Evolutionary conservation across 2,113 vertebrate species (phyloP).

Genomic region (Chelonoidis abingdonii): DNA sequence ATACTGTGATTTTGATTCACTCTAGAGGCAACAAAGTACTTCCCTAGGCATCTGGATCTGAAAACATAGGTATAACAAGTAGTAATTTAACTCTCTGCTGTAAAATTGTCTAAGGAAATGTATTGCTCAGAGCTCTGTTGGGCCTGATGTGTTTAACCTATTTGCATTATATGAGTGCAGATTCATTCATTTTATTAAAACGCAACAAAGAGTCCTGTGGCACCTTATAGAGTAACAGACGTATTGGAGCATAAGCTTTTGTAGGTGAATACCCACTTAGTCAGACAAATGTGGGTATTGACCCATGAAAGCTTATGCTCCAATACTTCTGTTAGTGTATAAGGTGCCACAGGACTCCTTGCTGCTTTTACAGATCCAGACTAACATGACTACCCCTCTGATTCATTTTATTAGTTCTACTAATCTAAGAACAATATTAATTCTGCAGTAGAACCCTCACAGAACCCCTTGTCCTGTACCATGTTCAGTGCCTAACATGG

Average conservation of each 20-base stretch:
- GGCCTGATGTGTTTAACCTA: neutral
- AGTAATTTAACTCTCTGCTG: neutral
- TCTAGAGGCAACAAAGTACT: neutral
- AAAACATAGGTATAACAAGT: conserved; percentile 14
- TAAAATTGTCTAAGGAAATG: neutral
- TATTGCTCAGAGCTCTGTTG: neutral
- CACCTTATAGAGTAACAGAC: too few species aligned
- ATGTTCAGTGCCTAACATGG: neutral
- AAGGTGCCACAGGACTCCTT: too few species aligned
- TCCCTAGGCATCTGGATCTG: conserved; percentile 24
- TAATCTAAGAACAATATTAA: conserved; percentile 7
- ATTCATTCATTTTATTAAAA: neutral
- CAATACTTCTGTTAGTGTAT: too few species aligned
- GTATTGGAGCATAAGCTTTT: too few species aligned
- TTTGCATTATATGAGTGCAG: neutral
- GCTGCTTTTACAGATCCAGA: too few species aligned
- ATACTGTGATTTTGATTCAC: neutral
- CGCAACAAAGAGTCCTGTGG: too few species aligned
- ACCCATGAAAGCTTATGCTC: too few species aligned
- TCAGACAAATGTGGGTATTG: too few species aligned
- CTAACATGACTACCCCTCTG: too few species aligned
- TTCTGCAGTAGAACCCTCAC: neutral
- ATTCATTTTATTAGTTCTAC: neutral
- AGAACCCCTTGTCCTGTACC: neutral
- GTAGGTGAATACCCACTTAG: too few species aligned